Percentiles rank a stretch among this genome's conserved stretches.
Evolutionary conservation across 2,113 vertebrate species (phyloP).

Genomic region (Hippopotamus amphibius): DNA sequence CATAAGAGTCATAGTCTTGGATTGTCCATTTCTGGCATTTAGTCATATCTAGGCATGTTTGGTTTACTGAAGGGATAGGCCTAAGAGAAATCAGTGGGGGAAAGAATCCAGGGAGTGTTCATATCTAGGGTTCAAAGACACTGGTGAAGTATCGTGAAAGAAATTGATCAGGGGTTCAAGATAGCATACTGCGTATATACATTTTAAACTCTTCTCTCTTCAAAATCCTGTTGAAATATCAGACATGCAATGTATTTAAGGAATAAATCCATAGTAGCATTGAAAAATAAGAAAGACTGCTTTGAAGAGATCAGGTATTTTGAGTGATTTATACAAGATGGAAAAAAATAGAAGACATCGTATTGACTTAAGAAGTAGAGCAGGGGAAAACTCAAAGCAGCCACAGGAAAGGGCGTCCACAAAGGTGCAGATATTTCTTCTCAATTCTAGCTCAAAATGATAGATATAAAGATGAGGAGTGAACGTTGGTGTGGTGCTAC

Average conservation of each 20-base stretch:
- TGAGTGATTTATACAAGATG: not conserved
- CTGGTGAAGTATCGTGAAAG: not conserved
- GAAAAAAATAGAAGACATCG: not conserved
- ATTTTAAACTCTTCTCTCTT: not conserved
- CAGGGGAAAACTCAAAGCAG: not conserved
- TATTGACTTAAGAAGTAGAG: not conserved
- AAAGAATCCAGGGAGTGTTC: not conserved
- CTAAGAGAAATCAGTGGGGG: not conserved
- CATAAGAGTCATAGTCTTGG: not conserved
- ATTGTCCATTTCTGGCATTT: not conserved
- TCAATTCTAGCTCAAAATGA: not conserved
- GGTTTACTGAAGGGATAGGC: not conserved
- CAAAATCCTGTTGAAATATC: not conserved
- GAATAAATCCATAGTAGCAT: not conserved
- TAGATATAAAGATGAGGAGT: not conserved
- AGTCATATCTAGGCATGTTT: not conserved
- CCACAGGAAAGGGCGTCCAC: not conserved
- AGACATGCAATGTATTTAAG: not conserved
- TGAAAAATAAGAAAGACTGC: conserved; percentile 3
- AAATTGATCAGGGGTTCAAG: not conserved
- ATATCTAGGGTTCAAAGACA: not conserved
- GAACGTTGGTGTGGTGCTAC: not conserved
- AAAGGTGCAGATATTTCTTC: not conserved
- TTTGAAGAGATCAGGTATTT: not conserved
- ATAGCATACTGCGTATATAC: not conserved